Conservation (phyloP, 92 coral and sea anemone species). For the Blastomussa wellsi region DNA sequence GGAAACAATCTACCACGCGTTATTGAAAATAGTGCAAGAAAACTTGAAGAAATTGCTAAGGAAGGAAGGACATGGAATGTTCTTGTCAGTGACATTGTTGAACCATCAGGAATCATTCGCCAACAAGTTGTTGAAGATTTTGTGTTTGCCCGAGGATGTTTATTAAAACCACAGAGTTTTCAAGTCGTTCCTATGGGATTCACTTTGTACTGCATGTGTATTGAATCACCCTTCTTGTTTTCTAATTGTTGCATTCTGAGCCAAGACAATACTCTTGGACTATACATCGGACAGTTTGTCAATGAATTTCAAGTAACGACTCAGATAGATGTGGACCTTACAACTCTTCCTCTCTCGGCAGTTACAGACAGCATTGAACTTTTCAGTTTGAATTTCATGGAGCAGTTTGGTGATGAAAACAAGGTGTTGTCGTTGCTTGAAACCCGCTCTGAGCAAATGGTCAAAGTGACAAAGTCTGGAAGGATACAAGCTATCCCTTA, state of each 20-base stretch:
- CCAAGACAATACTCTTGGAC: constrained; percentile 80
- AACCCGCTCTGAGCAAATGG: constrained; percentile 46
- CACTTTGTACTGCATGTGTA: constrained; percentile 71
- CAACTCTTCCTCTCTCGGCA: constrained; percentile 61
- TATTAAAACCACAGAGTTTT: constrained; percentile 57
- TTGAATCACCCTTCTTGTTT: constrained; percentile 69
- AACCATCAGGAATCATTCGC: constrained; percentile 87
- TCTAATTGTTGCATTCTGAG: constrained; percentile 66
- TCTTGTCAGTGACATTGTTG: constrained; percentile 80
- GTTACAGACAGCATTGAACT: constrained; percentile 62
- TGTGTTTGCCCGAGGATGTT: constrained; percentile 89
- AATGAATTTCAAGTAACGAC: constrained; percentile 88
- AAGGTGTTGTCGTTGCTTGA: constrained; percentile 68
- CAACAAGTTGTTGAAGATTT: constrained; percentile 88
- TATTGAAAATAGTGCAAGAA: constrained; percentile 53
- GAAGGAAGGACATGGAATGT: constrained; percentile 72
- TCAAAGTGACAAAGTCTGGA: constrained; percentile 66
- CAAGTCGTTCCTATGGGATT: constrained; percentile 72
- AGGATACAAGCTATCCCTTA: constrained; percentile 85
- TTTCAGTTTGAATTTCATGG: constrained; percentile 70
- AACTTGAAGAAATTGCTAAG: constrained; percentile 75
- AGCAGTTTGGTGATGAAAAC: constrained; percentile 55
- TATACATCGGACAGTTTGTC: constrained; percentile 77
- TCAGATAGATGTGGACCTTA: constrained; percentile 79
- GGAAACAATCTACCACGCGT: constrained; percentile 44